Percentiles rank a stretch among this genome's conserved stretches.
These are phyloP conservation scores for Trissolcus japonicus DNA, from an alignment of 2,888 invertebrate species.

Conservation along the genomic window DNA sequence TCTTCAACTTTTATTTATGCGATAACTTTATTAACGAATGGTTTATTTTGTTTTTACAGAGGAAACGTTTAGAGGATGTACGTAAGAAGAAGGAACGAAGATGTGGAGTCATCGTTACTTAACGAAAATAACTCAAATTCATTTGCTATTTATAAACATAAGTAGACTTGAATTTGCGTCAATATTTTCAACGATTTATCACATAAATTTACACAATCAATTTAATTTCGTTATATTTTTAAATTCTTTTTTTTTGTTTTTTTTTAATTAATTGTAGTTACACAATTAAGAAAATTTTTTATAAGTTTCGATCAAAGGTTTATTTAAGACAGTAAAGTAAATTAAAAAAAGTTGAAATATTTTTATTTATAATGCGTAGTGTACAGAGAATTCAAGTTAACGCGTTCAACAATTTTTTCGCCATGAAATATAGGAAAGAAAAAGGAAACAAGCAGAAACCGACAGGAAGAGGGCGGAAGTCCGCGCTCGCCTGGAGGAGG, in stretches of 20 bases:
- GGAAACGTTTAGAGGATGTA: conserved; percentile 88
- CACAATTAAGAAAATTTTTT: too few species aligned
- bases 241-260: too few species aligned
- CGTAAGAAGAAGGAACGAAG: conserved; percentile 76
- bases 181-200: too few species aligned
- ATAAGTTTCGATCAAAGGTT: too few species aligned
- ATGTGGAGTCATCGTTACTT: conserved; percentile 15
- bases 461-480: conserved; percentile 99
- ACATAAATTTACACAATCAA: too few species aligned
- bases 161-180: not conserved
- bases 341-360: too few species aligned
- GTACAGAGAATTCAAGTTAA: conserved; percentile 11
- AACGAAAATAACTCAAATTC: conserved; percentile 2
- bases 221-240: too few species aligned
- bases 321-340: too few species aligned
- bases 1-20: not conserved
- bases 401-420: conserved; percentile 48
- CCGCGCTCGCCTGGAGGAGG: conserved; percentile 98
- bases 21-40: not conserved
- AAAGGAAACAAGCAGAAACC: conserved; percentile 98
- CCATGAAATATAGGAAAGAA: conserved; percentile 86
- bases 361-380: not conserved
- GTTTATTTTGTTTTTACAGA: conserved; percentile 81
- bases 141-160: not conserved
- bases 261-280: too few species aligned